Percentiles rank a stretch among this genome's conserved stretches.
These are phyloP conservation scores for Smittia sp. DNA, from an alignment of 2,888 invertebrate genomes.

Conservation along the genomic window DNA sequence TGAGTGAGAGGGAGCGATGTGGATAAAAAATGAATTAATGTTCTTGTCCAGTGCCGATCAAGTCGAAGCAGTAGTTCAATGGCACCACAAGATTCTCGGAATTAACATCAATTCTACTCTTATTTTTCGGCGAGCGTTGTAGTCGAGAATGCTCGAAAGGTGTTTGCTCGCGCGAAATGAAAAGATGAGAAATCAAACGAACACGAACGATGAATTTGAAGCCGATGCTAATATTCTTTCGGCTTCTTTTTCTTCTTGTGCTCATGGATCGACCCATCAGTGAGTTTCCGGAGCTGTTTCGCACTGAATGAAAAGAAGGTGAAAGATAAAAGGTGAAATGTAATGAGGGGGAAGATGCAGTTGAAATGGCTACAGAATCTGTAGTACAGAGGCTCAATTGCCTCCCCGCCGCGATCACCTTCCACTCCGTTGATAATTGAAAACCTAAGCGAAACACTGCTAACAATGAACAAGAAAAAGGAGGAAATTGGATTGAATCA, in stretches of 20 bases:
- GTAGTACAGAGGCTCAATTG: background rate
- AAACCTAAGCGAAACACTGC: background rate
- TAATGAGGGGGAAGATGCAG: background rate
- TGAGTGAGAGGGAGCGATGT: background rate
- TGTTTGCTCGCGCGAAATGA: conserved; percentile 17
- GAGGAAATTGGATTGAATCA: conserved; percentile 26
- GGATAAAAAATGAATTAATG: conserved; percentile 27
- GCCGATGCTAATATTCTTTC: conserved; percentile 29
- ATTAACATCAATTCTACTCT: background rate
- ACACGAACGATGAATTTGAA: conserved; percentile 29
- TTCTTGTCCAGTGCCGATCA: conserved; percentile 23
- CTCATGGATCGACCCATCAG: conserved; percentile 13
- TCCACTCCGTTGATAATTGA: background rate
- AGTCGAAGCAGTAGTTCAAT: conserved; percentile 16
- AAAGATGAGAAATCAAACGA: background rate
- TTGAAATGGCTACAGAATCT: background rate
- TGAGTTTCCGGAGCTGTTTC: conserved; percentile 29
- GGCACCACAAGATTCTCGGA: conserved; percentile 28
- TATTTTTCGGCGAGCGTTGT: conserved; percentile 4
- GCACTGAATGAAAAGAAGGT: background rate
- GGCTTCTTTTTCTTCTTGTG: background rate
- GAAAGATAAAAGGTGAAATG: background rate
- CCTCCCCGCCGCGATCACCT: background rate
- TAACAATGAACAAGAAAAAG: conserved; percentile 14
- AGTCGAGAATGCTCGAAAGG: conserved; percentile 14